Evolutionary conservation across 2,113 vertebrate species (phyloP).

Genomic region (Halcyon senegalensis): DNA sequence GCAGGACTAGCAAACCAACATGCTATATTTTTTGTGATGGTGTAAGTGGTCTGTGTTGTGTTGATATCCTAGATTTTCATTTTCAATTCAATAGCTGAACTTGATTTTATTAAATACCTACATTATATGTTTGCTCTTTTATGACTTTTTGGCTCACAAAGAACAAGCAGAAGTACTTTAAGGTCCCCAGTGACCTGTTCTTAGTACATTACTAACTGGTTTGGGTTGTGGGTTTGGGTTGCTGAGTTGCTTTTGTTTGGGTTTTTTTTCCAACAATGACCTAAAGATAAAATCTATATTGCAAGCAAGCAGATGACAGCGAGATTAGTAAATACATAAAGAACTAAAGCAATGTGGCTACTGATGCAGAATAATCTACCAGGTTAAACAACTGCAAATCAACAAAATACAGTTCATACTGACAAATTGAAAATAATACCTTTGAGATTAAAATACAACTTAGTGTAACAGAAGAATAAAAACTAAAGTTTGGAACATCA

Average conservation of each 20-base stretch:
- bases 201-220: neutral
- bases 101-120: constrained; percentile 28
- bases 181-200: neutral
- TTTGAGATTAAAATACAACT: neutral
- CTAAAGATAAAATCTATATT: neutral
- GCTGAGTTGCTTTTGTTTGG: neutral
- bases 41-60: neutral
- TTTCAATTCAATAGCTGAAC: neutral
- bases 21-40: neutral
- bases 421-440: neutral
- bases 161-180: neutral
- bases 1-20: neutral
- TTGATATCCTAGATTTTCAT: neutral
- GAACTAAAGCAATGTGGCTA: neutral
- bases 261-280: neutral
- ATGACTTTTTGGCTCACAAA: constrained; percentile 9
- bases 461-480: neutral
- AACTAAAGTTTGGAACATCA: neutral
- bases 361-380: neutral
- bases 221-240: neutral
- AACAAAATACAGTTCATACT: neutral
- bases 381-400: neutral
- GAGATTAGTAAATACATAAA: neutral
- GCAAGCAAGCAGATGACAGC: neutral
- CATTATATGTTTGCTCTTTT: constrained; percentile 1